These are phyloP conservation scores for Pelobates fuscus DNA, from an alignment of 2,113 vertebrate genomes.

Conservation along the genomic window DNA sequence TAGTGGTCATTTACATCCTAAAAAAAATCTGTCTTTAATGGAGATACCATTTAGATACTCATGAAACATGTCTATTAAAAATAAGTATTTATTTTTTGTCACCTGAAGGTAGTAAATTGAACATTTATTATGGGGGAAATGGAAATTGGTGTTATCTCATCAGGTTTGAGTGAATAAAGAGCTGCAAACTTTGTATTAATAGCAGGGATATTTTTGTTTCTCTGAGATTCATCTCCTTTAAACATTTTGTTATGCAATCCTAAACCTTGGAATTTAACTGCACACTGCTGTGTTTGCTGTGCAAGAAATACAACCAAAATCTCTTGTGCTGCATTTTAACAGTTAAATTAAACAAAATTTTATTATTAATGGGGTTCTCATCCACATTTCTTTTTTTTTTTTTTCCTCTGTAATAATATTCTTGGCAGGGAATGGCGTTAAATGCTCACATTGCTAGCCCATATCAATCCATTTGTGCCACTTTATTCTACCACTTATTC, in stretches of 20 bases:
- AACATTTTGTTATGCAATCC: background rate
- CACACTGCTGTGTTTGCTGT: too few species aligned
- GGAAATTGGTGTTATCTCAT: background rate
- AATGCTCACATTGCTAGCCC: too few species aligned
- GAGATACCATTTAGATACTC: background rate
- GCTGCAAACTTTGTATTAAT: background rate
- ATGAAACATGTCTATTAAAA: constrained; percentile 3
- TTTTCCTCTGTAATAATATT: too few species aligned
- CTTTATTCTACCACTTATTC: too few species aligned
- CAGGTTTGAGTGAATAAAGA: background rate
- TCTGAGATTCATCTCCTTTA: background rate
- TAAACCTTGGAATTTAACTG: too few species aligned
- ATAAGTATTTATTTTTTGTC: background rate
- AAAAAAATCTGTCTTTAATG: background rate
- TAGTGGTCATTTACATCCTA: background rate
- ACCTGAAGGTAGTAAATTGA: constrained; percentile 5
- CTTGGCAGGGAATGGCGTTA: too few species aligned
- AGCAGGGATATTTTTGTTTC: background rate
- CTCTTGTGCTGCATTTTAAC: background rate
- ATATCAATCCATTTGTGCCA: too few species aligned
- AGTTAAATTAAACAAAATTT: too few species aligned
- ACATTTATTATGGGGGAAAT: background rate
- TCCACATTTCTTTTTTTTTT: too few species aligned
- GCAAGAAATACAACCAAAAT: too few species aligned
- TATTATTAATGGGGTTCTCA: too few species aligned